Base-by-base conservation (phyloP, 2,797 vertebrate genomes). In the Tragelaphus oryx region DNA sequence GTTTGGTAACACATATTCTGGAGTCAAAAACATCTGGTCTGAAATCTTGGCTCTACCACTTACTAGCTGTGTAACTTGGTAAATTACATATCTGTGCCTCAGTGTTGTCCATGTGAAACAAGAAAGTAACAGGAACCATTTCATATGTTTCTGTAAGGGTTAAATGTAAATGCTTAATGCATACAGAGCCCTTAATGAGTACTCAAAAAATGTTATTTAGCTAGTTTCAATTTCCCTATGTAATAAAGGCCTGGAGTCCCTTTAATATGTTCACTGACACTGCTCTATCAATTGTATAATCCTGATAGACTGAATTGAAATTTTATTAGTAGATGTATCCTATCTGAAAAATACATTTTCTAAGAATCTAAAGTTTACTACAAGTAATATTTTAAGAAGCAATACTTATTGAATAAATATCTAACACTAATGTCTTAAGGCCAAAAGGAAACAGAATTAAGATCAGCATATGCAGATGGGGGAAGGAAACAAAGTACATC, bases 271-370 rank as follows among this genome's bases (percentile, higher is more conserved):
- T 65, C 86, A 91, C 28, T 95, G 44, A 78, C n/a, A 37, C 18
- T 91, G 13, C 55, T 94, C 52, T 89, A 89, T 2, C 71, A 95
- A 79, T 54, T n/a, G 10, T 41, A 62, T 84, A 92, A 93, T 79
- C n/a, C 22, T 85, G 55, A 68, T 54, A 89, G 88, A 75, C 50
- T 86, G 18, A 95, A 81, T 88, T 89, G 89, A 85, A 87, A 80
- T 86, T 89, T 89, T n/a, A 75, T 20, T 74, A 83, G 33, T 33
- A 65, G 33, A 62, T 75, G 83, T 94, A 79, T 52, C 8, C 6
- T 37, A 93, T 30, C 11, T 71, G 30, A 14, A 92, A 78, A 57
- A 76, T 95, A 91, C 30, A 89, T 86, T 94, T 46, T 87, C 57
- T 76, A 84, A 82, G 18, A 87, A 75, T 84, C 50, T 93, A 54